Conservation (phyloP, 1,140 invertebrate genomes). For the Akabosia matsudoensis region DNA sequence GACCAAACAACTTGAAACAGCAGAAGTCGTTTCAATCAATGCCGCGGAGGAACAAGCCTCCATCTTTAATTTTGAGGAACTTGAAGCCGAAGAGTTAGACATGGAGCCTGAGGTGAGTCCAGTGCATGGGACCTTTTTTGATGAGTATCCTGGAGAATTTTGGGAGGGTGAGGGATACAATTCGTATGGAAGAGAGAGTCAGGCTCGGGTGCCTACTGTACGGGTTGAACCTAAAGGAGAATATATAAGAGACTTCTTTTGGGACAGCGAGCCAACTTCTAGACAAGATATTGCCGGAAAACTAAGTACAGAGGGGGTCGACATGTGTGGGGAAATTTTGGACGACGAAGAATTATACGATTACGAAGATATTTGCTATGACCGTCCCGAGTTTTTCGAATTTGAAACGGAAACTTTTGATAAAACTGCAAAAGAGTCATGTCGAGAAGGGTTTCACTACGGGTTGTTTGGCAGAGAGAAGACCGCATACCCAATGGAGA, state of each 20-base stretch:
- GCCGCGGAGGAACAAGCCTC: background rate
- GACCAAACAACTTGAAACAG: too few species aligned
- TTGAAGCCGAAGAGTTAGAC: background rate
- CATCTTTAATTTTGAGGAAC: background rate
- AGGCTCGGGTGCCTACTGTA: background rate
- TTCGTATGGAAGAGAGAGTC: background rate
- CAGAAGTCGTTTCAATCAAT: too few species aligned
- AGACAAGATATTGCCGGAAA: background rate
- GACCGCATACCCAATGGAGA: too few species aligned
- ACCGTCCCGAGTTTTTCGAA: background rate
- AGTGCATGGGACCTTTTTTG: background rate
- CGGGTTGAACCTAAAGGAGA: background rate
- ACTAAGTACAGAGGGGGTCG: background rate
- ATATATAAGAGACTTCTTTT: background rate
- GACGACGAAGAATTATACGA: background rate
- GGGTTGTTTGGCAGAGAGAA: background rate
- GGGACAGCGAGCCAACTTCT: background rate
- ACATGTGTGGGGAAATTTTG: background rate
- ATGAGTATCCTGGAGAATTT: background rate
- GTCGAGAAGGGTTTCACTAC: background rate
- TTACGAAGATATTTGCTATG: background rate
- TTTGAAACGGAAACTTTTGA: background rate
- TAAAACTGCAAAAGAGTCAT: background rate
- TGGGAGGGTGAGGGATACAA: background rate
- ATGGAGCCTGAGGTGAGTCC: background rate